Conservation (phyloP, 2,797 vertebrate genomes). For the Pseudochromis fuscus region DNA sequence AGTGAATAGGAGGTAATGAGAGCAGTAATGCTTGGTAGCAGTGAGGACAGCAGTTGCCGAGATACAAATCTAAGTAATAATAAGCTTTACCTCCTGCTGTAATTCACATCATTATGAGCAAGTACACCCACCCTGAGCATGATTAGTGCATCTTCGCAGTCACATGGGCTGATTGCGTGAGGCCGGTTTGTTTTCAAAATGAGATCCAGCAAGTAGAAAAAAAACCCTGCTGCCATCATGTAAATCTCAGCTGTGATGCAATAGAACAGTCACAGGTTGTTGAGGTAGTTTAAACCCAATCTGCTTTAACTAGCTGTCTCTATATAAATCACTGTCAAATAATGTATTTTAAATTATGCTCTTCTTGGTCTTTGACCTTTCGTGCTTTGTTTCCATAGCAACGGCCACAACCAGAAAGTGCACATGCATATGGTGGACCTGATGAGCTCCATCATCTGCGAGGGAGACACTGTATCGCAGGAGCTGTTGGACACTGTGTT, state of each 20-base stretch:
- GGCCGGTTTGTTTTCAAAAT: conserved; percentile 27
- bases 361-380: conserved; percentile 19
- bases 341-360: background rate
- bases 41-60: conserved; percentile 9
- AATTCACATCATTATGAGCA: conserved; percentile 44
- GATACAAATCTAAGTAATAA: conserved; percentile 58
- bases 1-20: conserved; percentile 55
- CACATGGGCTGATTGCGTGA: background rate
- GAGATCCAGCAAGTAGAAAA: conserved; percentile 14
- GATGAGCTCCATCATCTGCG: conserved; percentile 99
- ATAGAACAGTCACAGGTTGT: background rate
- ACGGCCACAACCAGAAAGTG: conserved; percentile 99
- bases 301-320: background rate
- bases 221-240: background rate
- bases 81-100: conserved; percentile 46
- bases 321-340: background rate
- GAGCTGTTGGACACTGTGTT: conserved; percentile 97
- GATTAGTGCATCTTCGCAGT: conserved; percentile 18
- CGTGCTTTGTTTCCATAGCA: conserved; percentile 82
- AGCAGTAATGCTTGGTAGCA: conserved; percentile 38
- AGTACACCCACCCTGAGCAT: conserved; percentile 19
- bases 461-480: conserved; percentile 98
- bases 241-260: background rate
- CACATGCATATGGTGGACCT: conserved; percentile 99
- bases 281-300: background rate